Evolutionary conservation across 2,113 vertebrate genomes (phyloP), one percentile per base, ranked within the genome.

Genomic region (Tyto alba): DNA sequence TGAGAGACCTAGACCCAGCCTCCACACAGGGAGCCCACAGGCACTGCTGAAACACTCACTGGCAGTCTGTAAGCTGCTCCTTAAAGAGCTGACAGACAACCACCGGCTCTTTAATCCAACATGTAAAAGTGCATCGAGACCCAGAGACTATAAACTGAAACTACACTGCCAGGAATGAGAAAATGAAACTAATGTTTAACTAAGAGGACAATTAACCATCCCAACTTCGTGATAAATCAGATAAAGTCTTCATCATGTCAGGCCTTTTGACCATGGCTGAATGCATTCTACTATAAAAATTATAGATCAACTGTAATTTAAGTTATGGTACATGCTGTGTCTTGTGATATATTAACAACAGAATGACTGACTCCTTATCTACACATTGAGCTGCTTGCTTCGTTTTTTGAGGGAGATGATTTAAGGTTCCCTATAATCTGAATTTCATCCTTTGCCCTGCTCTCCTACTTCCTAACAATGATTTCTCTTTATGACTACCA

Each of bases 41-140:
- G 26, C 41, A 16, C 1, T 59, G 63, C 77, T 64, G 73, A 15
- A 80, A 34, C 34, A 26, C 29, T 80, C 4, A 0, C 34, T 45
- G 52, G 16, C 17, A 71, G 27, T 8, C 41, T 32, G 2, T 4
- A 15, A 48, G 25, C 67, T 69, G 71, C 62, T 92, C 32, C 59
- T 67, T 7, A 11, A 23, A 59, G 16, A 64, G 48, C 40, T 64
- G 48, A 41, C 34, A 68, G 66, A 40, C 19, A 86, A 3, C 17
- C 27, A 11, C 0, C 0, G 48, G 25, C 9, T 27, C 36, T 62
- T 29, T 45, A n/a, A 47, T 26, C 73, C 73, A 45, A 45, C 2
- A 1, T 5, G 22, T n/a, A 55, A 80, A 89, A 30, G 16, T 10
- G 10, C 48, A 25, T 15, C 0, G 0, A 77, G 50, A 76, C 11